Conservation (phyloP, 1,140 invertebrate species). For the Aricia agestis region DNA sequence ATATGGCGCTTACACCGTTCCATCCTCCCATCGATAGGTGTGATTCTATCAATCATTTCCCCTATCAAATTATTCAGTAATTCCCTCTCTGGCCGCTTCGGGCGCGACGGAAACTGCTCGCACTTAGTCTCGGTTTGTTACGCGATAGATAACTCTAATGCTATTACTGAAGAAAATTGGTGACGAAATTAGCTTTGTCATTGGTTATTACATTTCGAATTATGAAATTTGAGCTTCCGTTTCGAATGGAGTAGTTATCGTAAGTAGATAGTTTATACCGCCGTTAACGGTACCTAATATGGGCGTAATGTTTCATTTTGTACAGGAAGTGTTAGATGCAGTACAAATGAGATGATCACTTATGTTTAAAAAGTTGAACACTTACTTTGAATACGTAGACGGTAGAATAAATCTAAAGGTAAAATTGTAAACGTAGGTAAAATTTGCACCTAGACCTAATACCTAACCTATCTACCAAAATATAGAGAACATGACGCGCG, state of each 20-base stretch:
- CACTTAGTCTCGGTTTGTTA: slow-evolving; percentile 72
- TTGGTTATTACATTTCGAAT: slow-evolving; percentile 22
- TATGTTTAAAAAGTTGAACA: no score
- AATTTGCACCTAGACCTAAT: no score
- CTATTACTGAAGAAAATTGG: slow-evolving; percentile 44
- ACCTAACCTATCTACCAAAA: no score
- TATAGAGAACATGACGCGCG: no score
- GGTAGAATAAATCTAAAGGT: no score
- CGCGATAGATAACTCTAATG: slow-evolving; percentile 60
- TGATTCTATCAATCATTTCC: slow-evolving; percentile 75
- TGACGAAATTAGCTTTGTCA: slow-evolving; percentile 24
- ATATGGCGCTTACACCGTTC: background rate
- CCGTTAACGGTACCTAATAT: background rate
- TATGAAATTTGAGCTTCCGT: slow-evolving; percentile 15
- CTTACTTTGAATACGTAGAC: no score
- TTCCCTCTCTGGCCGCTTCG: slow-evolving; percentile 62
- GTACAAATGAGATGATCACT: background rate
- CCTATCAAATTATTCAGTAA: slow-evolving; percentile 73
- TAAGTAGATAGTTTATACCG: background rate
- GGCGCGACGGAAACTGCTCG: slow-evolving; percentile 54
- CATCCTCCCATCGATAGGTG: slow-evolving; percentile 20
- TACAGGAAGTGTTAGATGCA: background rate
- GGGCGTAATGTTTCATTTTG: slow-evolving; percentile 2
- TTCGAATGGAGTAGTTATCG: slow-evolving; percentile 1
- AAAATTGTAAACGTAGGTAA: no score